phyloP scores from a whole-genome alignment of 2,113 vertebrate genomes.

The Siniperca knerii region DNA sequence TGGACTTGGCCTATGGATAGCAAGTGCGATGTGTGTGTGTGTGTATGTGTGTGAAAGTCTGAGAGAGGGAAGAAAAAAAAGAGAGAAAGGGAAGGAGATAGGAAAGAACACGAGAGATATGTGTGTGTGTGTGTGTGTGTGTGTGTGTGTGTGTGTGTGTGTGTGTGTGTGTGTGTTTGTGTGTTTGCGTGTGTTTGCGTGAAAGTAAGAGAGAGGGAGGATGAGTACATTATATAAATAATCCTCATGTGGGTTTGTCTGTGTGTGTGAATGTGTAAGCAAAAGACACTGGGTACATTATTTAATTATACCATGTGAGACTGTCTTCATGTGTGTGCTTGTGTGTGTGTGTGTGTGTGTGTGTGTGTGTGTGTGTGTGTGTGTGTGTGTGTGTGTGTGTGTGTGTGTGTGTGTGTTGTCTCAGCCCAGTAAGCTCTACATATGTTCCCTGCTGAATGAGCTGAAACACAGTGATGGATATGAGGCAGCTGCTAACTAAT shows the following conservation, averaged over 20 bases:
- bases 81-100: neutral
- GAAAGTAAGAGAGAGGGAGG: neutral
- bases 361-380: slow-evolving; percentile 37
- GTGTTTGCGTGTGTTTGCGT: slow-evolving; percentile 4
- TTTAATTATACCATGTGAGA: slow-evolving; percentile 18
- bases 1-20: slow-evolving; percentile 41
- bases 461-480: slow-evolving; percentile 77
- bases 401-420: slow-evolving; percentile 29
- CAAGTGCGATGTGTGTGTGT: neutral
- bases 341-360: slow-evolving; percentile 35
- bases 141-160: slow-evolving; percentile 36
- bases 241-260: neutral
- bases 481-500: slow-evolving; percentile 85
- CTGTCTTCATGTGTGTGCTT: neutral
- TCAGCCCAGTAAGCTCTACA: slow-evolving; percentile 29
- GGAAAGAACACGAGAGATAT: neutral
- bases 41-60: neutral
- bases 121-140: slow-evolving; percentile 25
- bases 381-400: slow-evolving; percentile 29
- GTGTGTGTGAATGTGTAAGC: neutral
- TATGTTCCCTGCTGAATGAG: slow-evolving; percentile 51
- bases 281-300: slow-evolving; percentile 9
- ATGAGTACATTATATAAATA: slow-evolving; percentile 31
- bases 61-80: neutral
- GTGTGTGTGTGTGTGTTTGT: slow-evolving; percentile 3